These are phyloP conservation scores for Mesodorylaimus sp. DNA, from an alignment of 2,888 invertebrate genomes.

Conservation along the genomic window DNA sequence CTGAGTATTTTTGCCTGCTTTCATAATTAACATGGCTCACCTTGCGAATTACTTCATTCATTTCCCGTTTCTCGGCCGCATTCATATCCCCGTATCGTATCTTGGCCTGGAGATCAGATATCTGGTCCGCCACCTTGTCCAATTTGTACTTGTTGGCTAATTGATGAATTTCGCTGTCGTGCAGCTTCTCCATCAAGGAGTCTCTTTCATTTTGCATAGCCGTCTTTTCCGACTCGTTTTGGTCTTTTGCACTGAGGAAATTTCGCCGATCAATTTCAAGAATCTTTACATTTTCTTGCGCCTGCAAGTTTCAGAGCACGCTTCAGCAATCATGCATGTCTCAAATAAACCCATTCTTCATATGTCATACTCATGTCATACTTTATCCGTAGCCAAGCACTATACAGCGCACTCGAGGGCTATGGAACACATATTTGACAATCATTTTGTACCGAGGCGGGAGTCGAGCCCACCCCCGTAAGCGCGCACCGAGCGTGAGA, in stretches of 20 bases:
- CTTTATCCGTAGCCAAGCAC: too few relatives aligned
- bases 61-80: too few relatives aligned
- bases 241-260: constrained; percentile 18
- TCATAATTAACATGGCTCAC: too few relatives aligned
- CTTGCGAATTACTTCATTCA: too few relatives aligned
- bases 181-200: constrained; percentile 22
- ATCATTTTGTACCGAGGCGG: too few relatives aligned
- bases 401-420: too few relatives aligned
- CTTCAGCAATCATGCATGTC: too few relatives aligned
- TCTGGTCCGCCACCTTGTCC: constrained; percentile 25
- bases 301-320: constrained; percentile 16
- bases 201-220: constrained; percentile 22
- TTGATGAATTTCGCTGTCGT: constrained; percentile 25
- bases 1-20: too few relatives aligned
- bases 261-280: constrained; percentile 27
- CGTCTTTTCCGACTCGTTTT: constrained; percentile 10
- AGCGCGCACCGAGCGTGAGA: too few relatives aligned
- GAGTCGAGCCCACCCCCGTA: too few relatives aligned
- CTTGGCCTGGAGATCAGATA: constrained; percentile 5
- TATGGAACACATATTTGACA: too few relatives aligned
- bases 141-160: constrained; percentile 27
- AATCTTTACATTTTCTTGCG: constrained; percentile 23
- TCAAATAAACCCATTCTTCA: not conserved
- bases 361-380: not conserved
- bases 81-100: too few relatives aligned